These are phyloP conservation scores for Spilarctia lutea DNA, from an alignment of 2,888 invertebrate species.

Conservation along the genomic window DNA sequence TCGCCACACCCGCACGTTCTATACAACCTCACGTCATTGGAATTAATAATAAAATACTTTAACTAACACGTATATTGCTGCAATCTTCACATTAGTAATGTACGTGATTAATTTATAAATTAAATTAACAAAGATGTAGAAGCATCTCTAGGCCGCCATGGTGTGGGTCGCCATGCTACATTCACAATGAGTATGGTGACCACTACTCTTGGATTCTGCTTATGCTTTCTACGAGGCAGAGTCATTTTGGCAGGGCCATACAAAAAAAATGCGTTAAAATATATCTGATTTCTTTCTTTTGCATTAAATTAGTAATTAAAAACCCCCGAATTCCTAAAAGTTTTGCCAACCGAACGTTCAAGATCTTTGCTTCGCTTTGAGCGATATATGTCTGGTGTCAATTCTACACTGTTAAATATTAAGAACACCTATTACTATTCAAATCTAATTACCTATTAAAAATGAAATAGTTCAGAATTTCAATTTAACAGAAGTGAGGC, in stretches of 20 bases:
- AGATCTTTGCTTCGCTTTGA: not conserved
- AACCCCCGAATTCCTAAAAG: too few relatives aligned
- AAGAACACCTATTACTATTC: not conserved
- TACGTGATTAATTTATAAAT: constrained; percentile 7
- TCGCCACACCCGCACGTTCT: constrained; percentile 13
- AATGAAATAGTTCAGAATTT: not conserved
- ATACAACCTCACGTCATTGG: constrained; percentile 9
- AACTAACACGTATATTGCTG: constrained; percentile 11
- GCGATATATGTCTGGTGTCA: not conserved
- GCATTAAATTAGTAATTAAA: not conserved
- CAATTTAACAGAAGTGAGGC: not conserved
- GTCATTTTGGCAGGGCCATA: too few relatives aligned
- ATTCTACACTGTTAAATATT: not conserved
- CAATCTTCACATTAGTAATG: constrained; percentile 1
- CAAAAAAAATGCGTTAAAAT: not conserved
- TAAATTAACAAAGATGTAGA: not conserved
- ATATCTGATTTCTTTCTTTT: not conserved
- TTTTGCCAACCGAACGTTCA: not conserved
- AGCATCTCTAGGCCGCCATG: too few relatives aligned
- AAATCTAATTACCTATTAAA: too few relatives aligned
- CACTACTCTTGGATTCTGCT: too few relatives aligned
- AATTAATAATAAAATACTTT: constrained; percentile 11
- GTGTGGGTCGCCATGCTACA: too few relatives aligned
- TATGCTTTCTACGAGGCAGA: too few relatives aligned
- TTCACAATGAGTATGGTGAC: too few relatives aligned